Evolutionary conservation across 2,113 vertebrate species (phyloP).

Genomic region (Anguilla japonica): DNA sequence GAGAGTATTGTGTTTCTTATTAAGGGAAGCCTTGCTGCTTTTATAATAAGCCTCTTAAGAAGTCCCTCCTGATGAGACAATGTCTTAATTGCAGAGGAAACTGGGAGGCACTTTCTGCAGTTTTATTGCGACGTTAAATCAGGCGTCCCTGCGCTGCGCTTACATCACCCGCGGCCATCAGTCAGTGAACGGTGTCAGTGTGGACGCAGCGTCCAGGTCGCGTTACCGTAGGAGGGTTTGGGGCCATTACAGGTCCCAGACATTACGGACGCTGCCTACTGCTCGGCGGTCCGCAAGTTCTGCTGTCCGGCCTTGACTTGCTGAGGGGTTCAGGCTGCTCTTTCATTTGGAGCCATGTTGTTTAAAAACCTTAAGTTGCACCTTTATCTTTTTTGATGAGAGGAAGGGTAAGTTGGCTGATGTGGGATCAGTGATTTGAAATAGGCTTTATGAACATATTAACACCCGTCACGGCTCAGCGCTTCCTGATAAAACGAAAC

Average conservation of each 20-base stretch:
- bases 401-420: too few relatives aligned
- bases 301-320: neutral
- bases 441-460: too few relatives aligned
- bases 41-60: conserved; percentile 45
- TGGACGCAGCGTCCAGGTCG: neutral
- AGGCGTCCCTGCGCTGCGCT: conserved; percentile 44
- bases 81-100: conserved; percentile 61
- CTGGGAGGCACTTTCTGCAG: conserved; percentile 20
- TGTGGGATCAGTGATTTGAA: too few relatives aligned
- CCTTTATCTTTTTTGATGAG: too few relatives aligned
- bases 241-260: too few relatives aligned
- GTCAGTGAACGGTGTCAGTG: neutral
- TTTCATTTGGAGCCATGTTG: too few relatives aligned
- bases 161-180: conserved; percentile 47
- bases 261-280: too few relatives aligned
- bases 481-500: too few relatives aligned
- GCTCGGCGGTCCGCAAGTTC: neutral
- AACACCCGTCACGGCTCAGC: neutral
- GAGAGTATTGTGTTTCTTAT: conserved; percentile 40
- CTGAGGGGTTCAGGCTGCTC: too few relatives aligned
- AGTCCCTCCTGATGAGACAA: conserved; percentile 47
- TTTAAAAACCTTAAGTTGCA: too few relatives aligned
- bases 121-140: conserved; percentile 56
- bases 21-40: conserved; percentile 12
- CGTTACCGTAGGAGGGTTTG: neutral